Conservation (phyloP, 2,113 vertebrate species). For the Menura novaehollandiae region DNA sequence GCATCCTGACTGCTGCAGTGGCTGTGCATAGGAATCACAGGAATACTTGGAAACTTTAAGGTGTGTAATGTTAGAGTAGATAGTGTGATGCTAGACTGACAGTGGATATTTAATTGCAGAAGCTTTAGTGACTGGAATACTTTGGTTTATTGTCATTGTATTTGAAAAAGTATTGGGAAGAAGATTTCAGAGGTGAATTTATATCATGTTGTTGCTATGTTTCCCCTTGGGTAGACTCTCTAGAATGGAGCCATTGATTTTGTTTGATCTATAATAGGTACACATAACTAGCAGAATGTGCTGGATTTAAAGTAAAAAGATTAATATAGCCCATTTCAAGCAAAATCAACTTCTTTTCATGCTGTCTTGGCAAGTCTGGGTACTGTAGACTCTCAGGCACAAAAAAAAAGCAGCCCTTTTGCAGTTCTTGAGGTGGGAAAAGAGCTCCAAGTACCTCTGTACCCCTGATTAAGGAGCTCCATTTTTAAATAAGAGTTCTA, state of each 20-base stretch:
- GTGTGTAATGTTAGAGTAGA: background rate
- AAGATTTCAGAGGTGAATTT: background rate
- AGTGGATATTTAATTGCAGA: background rate
- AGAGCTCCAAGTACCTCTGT: background rate
- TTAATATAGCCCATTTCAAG: background rate
- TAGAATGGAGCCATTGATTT: background rate
- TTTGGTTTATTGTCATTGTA: background rate
- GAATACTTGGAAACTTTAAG: background rate
- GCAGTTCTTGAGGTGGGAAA: background rate
- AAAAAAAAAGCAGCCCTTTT: background rate
- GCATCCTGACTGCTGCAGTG: fast-evolving
- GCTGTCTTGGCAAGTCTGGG: background rate
- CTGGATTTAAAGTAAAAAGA: background rate
- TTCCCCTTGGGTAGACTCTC: background rate
- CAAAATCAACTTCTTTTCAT: background rate
- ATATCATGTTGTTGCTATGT: background rate
- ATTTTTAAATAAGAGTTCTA: background rate
- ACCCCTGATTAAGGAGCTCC: background rate
- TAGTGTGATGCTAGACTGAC: background rate
- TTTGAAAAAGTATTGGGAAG: background rate
- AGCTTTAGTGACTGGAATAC: background rate
- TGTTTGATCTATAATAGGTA: background rate
- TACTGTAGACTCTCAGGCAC: background rate
- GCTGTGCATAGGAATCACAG: background rate
- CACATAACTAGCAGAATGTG: background rate